Evolutionary conservation across 92 coral and sea anemone species (phyloP).

Genomic region (Bergia sp.): DNA sequence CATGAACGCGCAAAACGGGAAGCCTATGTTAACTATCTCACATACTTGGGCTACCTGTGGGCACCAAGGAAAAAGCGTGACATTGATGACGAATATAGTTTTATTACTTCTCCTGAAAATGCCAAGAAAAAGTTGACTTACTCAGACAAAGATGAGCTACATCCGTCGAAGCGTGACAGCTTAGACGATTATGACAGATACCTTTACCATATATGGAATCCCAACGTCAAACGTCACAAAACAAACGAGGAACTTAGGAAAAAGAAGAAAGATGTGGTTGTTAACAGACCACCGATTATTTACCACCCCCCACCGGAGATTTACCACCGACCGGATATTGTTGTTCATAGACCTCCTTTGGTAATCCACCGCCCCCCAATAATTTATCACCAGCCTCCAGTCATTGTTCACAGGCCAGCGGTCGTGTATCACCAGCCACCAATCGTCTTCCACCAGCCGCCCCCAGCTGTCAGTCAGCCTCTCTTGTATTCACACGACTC

Average conservation of each 20-base stretch:
- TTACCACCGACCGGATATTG: conserved; percentile 97
- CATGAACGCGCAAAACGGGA: conserved; percentile 68
- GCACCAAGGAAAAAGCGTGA: conserved; percentile 60
- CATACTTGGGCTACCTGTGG: conserved; percentile 68
- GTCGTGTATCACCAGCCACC: conserved; percentile 99
- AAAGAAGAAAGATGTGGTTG: conserved; percentile 94
- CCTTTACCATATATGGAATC: conserved; percentile 39
- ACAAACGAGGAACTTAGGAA: conserved; percentile 34
- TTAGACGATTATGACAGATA: conserved; percentile 11
- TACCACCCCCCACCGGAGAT: conserved; percentile 99
- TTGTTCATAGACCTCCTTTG: conserved; percentile 98
- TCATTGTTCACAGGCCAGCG: conserved; percentile 97
- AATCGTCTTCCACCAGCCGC: conserved; percentile 97
- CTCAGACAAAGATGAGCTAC: neutral
- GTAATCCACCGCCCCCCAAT: conserved; percentile 98
- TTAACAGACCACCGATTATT: conserved; percentile 97
- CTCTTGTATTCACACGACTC: conserved; percentile 95
- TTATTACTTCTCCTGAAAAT: conserved; percentile 68
- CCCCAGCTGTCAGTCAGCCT: conserved; percentile 96
- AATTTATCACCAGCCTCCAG: conserved; percentile 98
- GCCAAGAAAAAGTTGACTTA: conserved; percentile 69
- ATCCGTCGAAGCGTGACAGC: conserved; percentile 64
- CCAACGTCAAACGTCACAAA: neutral
- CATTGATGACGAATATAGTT: conserved; percentile 52
- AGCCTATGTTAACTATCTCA: conserved; percentile 60